A percentile compares a stretch with the other conserved stretches of the same genome.
Conservation (phyloP, 2,888 invertebrate genomes). For the Meta bourneti region DNA sequence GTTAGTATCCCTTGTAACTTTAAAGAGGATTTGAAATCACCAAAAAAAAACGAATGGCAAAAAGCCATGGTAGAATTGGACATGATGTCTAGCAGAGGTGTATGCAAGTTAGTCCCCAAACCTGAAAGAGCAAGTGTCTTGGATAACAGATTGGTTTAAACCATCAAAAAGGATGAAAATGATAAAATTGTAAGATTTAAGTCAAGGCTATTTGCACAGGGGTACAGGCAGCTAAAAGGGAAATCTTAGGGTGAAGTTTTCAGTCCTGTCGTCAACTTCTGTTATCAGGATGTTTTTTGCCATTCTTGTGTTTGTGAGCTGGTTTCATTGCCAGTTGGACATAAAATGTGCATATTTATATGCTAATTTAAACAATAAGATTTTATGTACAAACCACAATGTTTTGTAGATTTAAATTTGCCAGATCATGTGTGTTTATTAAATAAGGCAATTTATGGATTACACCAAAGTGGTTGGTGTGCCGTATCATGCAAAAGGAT, state of each 20-base stretch:
- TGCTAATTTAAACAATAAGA: background rate
- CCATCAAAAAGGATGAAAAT: too few species aligned
- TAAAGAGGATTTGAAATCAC: background rate
- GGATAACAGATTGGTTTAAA: too few species aligned
- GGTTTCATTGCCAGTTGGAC: background rate
- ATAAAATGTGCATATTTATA: conserved; percentile 34
- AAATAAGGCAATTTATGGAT: conserved; percentile 3
- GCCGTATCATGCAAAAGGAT: too few species aligned
- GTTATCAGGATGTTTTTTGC: conserved; percentile 3
- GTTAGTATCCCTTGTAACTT: background rate
- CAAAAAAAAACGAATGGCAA: background rate
- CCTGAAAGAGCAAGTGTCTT: background rate
- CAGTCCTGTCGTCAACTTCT: background rate
- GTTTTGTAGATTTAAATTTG: background rate
- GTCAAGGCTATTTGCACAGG: too few species aligned
- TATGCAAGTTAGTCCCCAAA: background rate
- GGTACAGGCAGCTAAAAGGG: conserved; percentile 1
- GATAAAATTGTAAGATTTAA: too few species aligned
- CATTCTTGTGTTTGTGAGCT: too few species aligned
- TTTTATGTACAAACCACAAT: background rate
- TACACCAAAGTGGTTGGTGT: conserved; percentile 26
- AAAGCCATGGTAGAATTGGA: background rate
- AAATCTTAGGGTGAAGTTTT: conserved; percentile 21
- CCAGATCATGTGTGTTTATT: background rate
- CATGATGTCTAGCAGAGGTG: background rate